These are phyloP conservation scores for Eutolmus rufibarbis DNA, from an alignment of 2,888 invertebrate genomes.

Conservation along the genomic window DNA sequence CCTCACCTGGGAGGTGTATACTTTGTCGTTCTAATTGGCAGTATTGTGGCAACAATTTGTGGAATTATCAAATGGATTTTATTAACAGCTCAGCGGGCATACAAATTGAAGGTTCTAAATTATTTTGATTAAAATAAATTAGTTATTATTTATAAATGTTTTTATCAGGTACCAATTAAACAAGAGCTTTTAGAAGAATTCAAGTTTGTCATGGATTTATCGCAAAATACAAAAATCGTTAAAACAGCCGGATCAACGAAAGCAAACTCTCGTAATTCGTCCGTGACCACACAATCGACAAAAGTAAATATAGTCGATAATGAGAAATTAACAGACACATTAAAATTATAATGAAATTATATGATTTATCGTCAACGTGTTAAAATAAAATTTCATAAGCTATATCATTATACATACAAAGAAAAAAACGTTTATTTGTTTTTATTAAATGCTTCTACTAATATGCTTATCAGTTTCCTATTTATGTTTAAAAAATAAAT, in stretches of 20 bases:
- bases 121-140: background rate
- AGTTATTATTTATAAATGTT: background rate
- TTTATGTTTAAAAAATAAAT: too few relatives aligned
- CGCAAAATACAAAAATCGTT: constrained; percentile 28
- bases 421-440: too few relatives aligned
- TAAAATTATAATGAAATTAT: background rate
- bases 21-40: constrained; percentile 67
- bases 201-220: constrained; percentile 34
- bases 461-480: too few relatives aligned
- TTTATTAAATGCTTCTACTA: too few relatives aligned
- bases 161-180: constrained; percentile 7
- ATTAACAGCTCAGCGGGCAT: constrained; percentile 38
- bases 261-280: background rate
- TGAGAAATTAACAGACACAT: background rate
- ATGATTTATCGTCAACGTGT: background rate
- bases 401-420: too few relatives aligned
- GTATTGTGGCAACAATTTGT: constrained; percentile 57
- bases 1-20: constrained; percentile 73
- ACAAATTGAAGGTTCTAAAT: constrained; percentile 51
- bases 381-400: too few relatives aligned
- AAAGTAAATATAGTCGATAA: background rate
- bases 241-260: background rate
- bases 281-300: background rate
- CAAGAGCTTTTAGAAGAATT: constrained; percentile 26
- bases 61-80: constrained; percentile 59